Conservation (phyloP, 2,888 invertebrate genomes). For the Pollenia griseotomentosa region DNA sequence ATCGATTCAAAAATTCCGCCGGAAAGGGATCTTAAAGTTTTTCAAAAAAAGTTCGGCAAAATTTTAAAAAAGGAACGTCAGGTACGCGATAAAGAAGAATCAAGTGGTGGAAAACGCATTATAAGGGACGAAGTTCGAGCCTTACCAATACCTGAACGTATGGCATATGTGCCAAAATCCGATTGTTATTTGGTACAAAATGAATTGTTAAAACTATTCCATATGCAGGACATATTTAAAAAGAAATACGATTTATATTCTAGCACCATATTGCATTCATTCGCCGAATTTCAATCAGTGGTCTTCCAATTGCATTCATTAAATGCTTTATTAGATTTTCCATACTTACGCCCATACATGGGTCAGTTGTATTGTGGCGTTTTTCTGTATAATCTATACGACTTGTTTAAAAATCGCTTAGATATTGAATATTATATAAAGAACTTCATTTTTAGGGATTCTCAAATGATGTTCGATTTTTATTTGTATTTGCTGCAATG, state of each 20-base stretch:
- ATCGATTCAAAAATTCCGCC: conserved; percentile 82
- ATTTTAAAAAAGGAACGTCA: conserved; percentile 79
- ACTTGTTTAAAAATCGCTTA: conserved; percentile 86
- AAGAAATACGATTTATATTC: conserved; percentile 82
- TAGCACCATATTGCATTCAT: conserved; percentile 81
- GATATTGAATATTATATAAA: conserved; percentile 86
- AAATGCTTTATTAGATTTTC: conserved; percentile 87
- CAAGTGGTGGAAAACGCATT: conserved; percentile 76
- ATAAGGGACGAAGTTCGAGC: conserved; percentile 75
- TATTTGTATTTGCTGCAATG: conserved; percentile 80
- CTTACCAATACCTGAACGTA: conserved; percentile 77
- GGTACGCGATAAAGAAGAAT: conserved; percentile 77
- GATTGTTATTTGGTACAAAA: conserved; percentile 82
- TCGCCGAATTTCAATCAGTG: conserved; percentile 83
- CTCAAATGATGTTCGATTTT: conserved; percentile 82
- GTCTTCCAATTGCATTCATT: conserved; percentile 84
- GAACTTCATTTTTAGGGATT: conserved; percentile 84
- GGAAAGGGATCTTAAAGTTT: conserved; percentile 80
- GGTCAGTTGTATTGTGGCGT: conserved; percentile 90
- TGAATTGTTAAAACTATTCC: conserved; percentile 81
- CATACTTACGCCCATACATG: conserved; percentile 86
- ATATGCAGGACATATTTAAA: conserved; percentile 82
- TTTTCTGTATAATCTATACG: conserved; percentile 90
- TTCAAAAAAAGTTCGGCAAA: conserved; percentile 81
- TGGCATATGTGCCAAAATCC: conserved; percentile 79